Conservation (phyloP, 2,797 vertebrate genomes). For the Micrastur ruficollis region DNA sequence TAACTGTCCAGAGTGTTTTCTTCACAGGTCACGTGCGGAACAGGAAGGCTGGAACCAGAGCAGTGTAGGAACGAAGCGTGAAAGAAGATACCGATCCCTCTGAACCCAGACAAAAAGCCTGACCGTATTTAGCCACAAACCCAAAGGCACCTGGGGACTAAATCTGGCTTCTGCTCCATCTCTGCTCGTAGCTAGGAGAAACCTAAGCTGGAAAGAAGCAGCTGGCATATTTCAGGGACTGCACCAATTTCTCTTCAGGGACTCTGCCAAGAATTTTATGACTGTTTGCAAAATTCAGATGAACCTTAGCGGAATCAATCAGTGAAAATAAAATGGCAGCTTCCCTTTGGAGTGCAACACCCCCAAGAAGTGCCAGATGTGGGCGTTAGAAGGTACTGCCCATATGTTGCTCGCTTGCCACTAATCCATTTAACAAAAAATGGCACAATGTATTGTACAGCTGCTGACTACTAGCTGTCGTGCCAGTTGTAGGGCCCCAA, state of each 20-base stretch:
- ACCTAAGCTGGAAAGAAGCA: constrained; percentile 1
- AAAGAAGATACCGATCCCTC: neutral
- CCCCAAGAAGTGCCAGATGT: constrained; percentile 32
- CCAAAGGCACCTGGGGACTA: neutral
- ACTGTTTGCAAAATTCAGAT: neutral
- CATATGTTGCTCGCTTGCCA: neutral
- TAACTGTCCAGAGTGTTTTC: neutral
- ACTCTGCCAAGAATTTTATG: constrained; percentile 17
- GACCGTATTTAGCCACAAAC: neutral
- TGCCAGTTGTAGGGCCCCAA: neutral
- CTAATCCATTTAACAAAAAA: neutral
- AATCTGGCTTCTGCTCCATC: neutral
- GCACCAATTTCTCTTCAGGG: neutral
- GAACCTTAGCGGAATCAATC: neutral
- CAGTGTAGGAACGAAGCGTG: neutral
- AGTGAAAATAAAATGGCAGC: neutral
- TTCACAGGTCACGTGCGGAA: neutral
- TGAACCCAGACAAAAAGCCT: neutral
- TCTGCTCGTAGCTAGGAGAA: constrained; percentile 19
- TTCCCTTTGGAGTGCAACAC: constrained; percentile 11
- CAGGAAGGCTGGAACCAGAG: neutral
- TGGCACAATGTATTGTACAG: neutral
- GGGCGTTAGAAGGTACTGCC: neutral
- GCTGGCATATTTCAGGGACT: constrained; percentile 16
- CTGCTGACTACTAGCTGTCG: neutral